Evolutionary conservation across 2,888 invertebrate species (phyloP).

Genomic region (Melinopterus prodromus): DNA sequence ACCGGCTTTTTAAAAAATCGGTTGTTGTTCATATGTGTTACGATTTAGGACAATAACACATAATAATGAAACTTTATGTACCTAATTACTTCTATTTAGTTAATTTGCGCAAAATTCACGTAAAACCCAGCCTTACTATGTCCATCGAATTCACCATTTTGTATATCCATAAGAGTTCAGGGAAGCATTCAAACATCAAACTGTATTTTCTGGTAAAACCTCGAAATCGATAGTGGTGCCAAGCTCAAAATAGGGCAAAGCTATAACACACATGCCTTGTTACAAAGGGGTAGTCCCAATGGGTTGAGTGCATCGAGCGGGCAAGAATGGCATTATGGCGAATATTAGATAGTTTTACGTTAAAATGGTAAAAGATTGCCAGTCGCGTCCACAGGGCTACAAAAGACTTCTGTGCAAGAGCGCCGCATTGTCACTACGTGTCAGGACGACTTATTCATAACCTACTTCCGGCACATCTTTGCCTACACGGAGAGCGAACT

Average conservation of each 20-base stretch:
- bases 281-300: background rate
- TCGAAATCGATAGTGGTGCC: background rate
- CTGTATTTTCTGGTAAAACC: too few relatives aligned
- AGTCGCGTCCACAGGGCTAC: background rate
- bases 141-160: too few relatives aligned
- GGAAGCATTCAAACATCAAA: too few relatives aligned
- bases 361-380: background rate
- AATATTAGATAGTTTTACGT: background rate
- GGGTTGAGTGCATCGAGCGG: background rate
- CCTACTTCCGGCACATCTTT: background rate
- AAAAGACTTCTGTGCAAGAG: background rate
- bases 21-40: too few relatives aligned
- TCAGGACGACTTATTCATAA: background rate
- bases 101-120: too few relatives aligned
- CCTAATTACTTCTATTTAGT: too few relatives aligned
- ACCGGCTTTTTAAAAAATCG: too few relatives aligned
- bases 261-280: background rate
- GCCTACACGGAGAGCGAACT: background rate
- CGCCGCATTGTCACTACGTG: background rate
- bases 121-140: too few relatives aligned
- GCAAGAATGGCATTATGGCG: background rate
- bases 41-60: too few relatives aligned
- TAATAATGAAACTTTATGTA: too few relatives aligned
- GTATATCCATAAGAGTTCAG: too few relatives aligned
- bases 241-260: background rate